phyloP scores from a whole-genome alignment of 2,797 vertebrate genomes.

The Sphenodon punctatus region DNA sequence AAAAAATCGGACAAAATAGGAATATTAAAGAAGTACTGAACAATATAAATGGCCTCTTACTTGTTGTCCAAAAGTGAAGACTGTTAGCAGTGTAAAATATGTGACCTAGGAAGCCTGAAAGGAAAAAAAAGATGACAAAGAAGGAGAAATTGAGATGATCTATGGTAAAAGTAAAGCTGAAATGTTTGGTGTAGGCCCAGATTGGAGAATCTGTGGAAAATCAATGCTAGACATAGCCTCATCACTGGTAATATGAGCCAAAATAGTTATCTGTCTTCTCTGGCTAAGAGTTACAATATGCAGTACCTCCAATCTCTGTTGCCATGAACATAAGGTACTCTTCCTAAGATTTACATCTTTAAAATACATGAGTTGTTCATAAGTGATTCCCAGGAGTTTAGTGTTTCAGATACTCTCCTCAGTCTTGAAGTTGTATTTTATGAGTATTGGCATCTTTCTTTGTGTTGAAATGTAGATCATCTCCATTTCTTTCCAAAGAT shows the following conservation, averaged over 20 bases:
- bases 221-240: slow-evolving; percentile 83
- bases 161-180: slow-evolving; percentile 73
- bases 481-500: slow-evolving; percentile 26
- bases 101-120: slow-evolving; percentile 71
- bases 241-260: slow-evolving; percentile 80
- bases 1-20: slow-evolving; percentile 78
- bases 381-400: slow-evolving; percentile 68
- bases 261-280: slow-evolving; percentile 83
- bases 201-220: slow-evolving; percentile 82
- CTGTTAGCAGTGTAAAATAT: slow-evolving; percentile 69
- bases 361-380: slow-evolving; percentile 76
- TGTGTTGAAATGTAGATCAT: slow-evolving; percentile 53
- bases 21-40: slow-evolving; percentile 67
- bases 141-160: slow-evolving; percentile 71
- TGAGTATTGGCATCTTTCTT: slow-evolving; percentile 51
- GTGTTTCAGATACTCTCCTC: slow-evolving; percentile 63
- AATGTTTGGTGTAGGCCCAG: slow-evolving; percentile 75
- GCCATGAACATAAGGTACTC: slow-evolving; percentile 74
- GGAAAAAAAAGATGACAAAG: slow-evolving; percentile 14
- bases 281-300: slow-evolving; percentile 74
- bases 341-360: slow-evolving; percentile 77
- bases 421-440: slow-evolving; percentile 57
- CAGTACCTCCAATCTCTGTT: slow-evolving; percentile 70
- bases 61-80: slow-evolving; percentile 70
- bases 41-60: slow-evolving; percentile 72